phyloP scores from a whole-genome alignment of 1,140 invertebrate species.

The Drosophila ironensis region DNA sequence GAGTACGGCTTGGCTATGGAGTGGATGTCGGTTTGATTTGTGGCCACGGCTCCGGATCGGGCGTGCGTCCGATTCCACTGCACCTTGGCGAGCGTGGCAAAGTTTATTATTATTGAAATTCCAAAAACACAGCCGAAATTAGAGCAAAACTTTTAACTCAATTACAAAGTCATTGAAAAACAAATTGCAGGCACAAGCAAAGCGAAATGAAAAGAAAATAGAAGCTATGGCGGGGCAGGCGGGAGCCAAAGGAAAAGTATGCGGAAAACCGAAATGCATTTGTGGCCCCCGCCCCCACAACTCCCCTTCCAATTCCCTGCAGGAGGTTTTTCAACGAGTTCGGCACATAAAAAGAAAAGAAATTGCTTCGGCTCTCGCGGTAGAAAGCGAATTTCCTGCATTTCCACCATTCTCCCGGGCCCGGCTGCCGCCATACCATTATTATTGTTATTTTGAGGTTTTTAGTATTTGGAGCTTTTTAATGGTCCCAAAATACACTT shows the following conservation, averaged over 20 bases:
- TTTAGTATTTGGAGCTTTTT: constrained; percentile 46
- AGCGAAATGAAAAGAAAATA: constrained; percentile 10
- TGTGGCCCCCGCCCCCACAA: neutral
- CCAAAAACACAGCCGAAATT: constrained; percentile 28
- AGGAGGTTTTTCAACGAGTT: constrained; percentile 26
- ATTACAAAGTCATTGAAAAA: constrained; percentile 61
- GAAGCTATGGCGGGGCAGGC: neutral
- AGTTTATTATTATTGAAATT: constrained; percentile 16
- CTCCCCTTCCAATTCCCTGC: neutral
- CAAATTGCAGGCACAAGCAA: constrained; percentile 45
- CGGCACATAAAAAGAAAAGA: constrained; percentile 29
- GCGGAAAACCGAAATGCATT: constrained; percentile 31
- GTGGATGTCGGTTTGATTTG: neutral
- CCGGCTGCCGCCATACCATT: constrained; percentile 14
- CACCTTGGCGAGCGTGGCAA: neutral
- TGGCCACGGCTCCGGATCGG: neutral
- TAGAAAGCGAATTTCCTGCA: constrained; percentile 59
- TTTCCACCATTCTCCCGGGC: constrained; percentile 16
- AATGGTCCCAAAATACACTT: constrained; percentile 47
- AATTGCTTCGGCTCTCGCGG: constrained; percentile 26
- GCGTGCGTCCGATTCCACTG: neutral
- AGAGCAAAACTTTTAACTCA: constrained; percentile 66
- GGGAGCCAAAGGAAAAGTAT: constrained; percentile 21
- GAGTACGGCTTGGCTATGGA: no score
- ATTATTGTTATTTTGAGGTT: constrained; percentile 49